Evolutionary conservation across 2,113 vertebrate genomes (phyloP).

Genomic region (Ceyx cyanopectus): DNA sequence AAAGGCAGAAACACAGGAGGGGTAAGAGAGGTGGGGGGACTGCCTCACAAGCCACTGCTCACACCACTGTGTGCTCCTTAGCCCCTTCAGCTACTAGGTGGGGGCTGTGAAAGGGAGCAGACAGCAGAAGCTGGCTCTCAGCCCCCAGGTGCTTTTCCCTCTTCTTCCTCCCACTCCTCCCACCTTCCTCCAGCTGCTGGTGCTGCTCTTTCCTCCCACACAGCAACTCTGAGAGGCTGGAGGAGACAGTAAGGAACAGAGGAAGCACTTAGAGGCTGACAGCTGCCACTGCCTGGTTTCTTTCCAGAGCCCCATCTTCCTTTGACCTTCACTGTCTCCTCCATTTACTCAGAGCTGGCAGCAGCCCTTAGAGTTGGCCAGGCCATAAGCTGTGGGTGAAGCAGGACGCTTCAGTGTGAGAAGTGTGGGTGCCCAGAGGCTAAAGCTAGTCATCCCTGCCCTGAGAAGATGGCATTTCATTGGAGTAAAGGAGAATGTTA

Average conservation of each 20-base stretch:
- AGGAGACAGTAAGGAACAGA: slow-evolving; percentile 42
- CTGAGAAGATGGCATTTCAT: neutral
- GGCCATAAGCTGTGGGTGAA: rapidly evolving
- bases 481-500: neutral
- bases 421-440: neutral
- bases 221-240: slow-evolving; percentile 53
- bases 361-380: neutral
- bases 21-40: neutral
- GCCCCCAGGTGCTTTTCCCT: slow-evolving; percentile 58
- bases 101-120: neutral
- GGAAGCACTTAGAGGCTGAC: slow-evolving; percentile 36
- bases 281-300: slow-evolving; percentile 47
- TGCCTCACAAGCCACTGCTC: neutral
- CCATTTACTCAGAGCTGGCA: neutral
- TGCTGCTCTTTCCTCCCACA: slow-evolving; percentile 68
- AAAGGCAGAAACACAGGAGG: neutral
- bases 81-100: neutral
- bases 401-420: neutral
- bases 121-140: neutral
- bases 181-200: slow-evolving; percentile 66
- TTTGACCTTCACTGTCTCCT: neutral
- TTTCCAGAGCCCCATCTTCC: slow-evolving; percentile 6
- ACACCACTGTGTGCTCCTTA: neutral
- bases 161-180: slow-evolving; percentile 67
- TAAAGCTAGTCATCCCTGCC: neutral